phyloP scores from a whole-genome alignment of 2,113 vertebrate genomes.

The Mobula birostris region DNA sequence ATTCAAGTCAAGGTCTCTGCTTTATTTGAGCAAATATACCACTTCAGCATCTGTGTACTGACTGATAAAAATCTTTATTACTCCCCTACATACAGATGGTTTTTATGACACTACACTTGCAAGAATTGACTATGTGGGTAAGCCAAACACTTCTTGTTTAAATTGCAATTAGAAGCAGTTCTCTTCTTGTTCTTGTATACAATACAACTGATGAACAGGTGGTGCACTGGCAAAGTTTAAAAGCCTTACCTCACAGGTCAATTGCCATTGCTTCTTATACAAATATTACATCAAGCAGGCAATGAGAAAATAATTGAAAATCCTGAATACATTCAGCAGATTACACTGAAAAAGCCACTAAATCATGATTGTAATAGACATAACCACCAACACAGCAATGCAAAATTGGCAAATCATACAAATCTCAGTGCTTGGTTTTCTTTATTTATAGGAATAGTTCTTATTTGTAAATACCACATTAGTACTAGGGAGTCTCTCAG shows the following conservation, averaged over 20 bases:
- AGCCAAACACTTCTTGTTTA: conserved; percentile 20
- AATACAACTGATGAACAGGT: background rate
- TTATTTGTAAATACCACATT: background rate
- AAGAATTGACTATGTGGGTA: conserved; percentile 6
- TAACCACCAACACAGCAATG: background rate
- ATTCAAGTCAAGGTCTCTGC: conserved; percentile 32
- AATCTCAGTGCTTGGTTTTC: background rate
- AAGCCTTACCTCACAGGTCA: conserved; percentile 26
- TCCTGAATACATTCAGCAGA: background rate
- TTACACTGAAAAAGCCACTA: background rate
- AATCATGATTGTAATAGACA: background rate
- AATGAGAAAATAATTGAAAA: conserved; percentile 24
- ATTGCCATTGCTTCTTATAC: background rate
- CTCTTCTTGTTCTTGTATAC: conserved; percentile 14
- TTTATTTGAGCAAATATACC: conserved; percentile 33
- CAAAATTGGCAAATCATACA: background rate
- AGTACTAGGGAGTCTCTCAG: background rate
- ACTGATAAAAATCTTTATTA: conserved; percentile 32
- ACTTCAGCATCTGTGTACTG: conserved; percentile 33
- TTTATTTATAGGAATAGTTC: background rate
- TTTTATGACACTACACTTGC: conserved; percentile 18
- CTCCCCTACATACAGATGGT: conserved; percentile 9
- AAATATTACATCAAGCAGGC: conserved; percentile 17
- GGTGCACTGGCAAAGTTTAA: background rate
- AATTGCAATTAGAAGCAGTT: conserved; percentile 24